Conservation (phyloP, 2,888 invertebrate genomes). For the Ceramica pisi region DNA sequence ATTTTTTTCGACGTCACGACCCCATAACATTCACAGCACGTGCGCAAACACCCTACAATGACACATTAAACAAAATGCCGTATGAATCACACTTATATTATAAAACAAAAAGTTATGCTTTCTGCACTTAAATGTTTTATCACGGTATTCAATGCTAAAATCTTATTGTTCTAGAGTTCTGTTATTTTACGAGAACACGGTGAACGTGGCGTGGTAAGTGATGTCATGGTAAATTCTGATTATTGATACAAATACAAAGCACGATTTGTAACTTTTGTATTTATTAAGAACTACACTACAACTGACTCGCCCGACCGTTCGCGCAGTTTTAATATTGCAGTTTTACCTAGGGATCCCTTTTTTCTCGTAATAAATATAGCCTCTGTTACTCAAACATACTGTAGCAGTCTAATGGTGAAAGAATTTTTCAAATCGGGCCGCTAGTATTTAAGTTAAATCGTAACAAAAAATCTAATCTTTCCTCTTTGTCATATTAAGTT, state of each 20-base stretch:
- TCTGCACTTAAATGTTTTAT: slow-evolving; percentile 64
- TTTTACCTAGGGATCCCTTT: no score
- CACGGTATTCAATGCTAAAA: slow-evolving; percentile 66
- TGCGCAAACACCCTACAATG: slow-evolving; percentile 40
- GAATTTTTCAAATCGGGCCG: no score
- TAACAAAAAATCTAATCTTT: no score
- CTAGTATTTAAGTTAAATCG: no score
- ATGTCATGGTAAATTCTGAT: slow-evolving; percentile 47
- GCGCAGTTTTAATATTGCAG: no score
- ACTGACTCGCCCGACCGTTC: no score
- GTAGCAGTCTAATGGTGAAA: no score
- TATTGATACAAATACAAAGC: slow-evolving; percentile 43
- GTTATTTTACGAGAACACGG: slow-evolving; percentile 56
- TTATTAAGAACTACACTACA: slow-evolving; percentile 43
- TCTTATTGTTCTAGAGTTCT: slow-evolving; percentile 54
- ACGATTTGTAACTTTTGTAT: slow-evolving; percentile 36
- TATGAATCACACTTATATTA: slow-evolving; percentile 58
- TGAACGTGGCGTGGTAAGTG: slow-evolving; percentile 28
- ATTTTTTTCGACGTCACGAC: neutral
- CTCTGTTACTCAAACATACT: no score
- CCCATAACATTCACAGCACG: slow-evolving; percentile 19
- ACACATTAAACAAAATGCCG: slow-evolving; percentile 43
- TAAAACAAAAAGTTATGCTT: slow-evolving; percentile 57
- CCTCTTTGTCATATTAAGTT: no score
- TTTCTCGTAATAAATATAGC: no score